Conservation (phyloP, 2,888 invertebrate species). For the Terebella lapidaria region DNA sequence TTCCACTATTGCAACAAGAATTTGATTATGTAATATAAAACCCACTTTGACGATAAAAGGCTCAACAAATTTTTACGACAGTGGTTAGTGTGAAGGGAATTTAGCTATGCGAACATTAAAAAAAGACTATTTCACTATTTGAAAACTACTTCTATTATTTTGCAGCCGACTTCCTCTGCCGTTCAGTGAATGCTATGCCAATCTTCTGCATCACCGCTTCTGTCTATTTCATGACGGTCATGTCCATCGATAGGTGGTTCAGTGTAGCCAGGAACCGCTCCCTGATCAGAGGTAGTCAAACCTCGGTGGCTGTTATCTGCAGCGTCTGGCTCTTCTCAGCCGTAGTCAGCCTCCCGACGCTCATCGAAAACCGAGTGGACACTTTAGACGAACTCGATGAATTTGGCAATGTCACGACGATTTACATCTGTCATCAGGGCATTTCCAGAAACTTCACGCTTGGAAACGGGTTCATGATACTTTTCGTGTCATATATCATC, state of each 20-base stretch:
- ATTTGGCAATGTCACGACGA: neutral
- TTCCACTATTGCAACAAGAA: too few species aligned
- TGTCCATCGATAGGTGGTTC: constrained; percentile 30
- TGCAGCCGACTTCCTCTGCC: constrained; percentile 15
- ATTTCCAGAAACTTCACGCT: constrained; percentile 10
- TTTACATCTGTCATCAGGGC: neutral
- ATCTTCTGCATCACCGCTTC: constrained; percentile 30
- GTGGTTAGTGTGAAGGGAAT: too few species aligned
- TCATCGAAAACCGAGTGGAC: constrained; percentile 7
- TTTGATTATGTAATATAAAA: too few species aligned
- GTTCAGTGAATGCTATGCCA: constrained; percentile 26
- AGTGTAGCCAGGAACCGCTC: neutral
- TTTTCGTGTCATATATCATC: constrained; percentile 26
- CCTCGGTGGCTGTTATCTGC: neutral
- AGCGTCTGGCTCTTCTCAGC: constrained; percentile 4
- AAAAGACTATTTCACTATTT: too few species aligned
- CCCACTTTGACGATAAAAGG: too few species aligned
- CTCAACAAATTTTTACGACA: too few species aligned
- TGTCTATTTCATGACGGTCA: constrained; percentile 30
- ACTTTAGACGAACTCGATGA: constrained; percentile 4
- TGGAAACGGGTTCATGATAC: constrained; percentile 26
- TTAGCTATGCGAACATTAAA: too few species aligned
- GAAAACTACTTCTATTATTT: too few species aligned
- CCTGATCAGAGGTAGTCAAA: neutral
- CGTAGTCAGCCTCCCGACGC: constrained; percentile 3